These are phyloP conservation scores for Hyperoplus lanceolatus DNA, from an alignment of 2,797 vertebrate genomes.

Conservation along the genomic window DNA sequence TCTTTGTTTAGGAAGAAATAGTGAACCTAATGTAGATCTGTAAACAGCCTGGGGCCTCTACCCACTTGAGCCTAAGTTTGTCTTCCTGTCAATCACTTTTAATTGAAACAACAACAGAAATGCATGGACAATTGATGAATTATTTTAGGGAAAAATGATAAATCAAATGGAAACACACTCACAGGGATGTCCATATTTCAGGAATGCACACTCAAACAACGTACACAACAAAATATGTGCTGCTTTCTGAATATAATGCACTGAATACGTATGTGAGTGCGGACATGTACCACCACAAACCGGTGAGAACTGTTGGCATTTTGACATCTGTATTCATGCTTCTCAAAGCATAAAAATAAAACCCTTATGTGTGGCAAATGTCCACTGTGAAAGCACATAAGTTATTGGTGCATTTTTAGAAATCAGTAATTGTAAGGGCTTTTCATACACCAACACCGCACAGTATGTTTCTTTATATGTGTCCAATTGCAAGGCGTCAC, in stretches of 20 bases:
- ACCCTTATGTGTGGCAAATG: not conserved
- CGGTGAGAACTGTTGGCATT: not conserved
- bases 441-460: constrained; percentile 2
- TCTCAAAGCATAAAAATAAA: constrained; percentile 8
- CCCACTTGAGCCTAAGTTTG: constrained; percentile 63
- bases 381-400: constrained; percentile 10
- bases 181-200: not conserved
- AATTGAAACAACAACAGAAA: constrained; percentile 80
- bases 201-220: not conserved
- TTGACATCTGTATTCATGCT: not conserved
- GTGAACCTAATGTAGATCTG: constrained; percentile 73
- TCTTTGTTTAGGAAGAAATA: constrained; percentile 67
- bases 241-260: constrained; percentile 3
- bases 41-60: constrained; percentile 73
- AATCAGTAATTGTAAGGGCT: not conserved
- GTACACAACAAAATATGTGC: not conserved
- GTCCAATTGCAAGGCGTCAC: not conserved
- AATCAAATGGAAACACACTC: constrained; percentile 32
- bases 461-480: constrained; percentile 4
- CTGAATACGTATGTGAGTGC: not conserved
- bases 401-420: not conserved
- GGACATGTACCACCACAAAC: not conserved
- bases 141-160: constrained; percentile 53
- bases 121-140: constrained; percentile 73
- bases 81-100: constrained; percentile 84